Evolutionary conservation across 2,888 invertebrate species (phyloP).

Genomic region (Apeira syringaria): DNA sequence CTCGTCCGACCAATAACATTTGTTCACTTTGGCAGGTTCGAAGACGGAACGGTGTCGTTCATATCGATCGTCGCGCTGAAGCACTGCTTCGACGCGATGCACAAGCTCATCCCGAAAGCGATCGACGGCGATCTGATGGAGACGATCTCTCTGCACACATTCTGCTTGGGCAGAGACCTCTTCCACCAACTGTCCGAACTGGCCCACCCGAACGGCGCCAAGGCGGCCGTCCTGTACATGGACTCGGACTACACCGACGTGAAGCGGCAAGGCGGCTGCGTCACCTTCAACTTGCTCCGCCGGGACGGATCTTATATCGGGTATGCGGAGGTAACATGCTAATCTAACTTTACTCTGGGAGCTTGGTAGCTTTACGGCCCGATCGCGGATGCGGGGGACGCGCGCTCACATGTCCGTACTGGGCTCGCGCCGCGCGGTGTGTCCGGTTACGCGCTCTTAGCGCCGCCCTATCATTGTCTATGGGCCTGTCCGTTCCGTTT

Average conservation of each 20-base stretch:
- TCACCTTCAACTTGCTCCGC: constrained; percentile 94
- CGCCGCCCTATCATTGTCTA: no score
- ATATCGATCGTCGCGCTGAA: constrained; percentile 91
- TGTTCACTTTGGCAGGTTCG: constrained; percentile 87
- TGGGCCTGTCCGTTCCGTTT: no score
- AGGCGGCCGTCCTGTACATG: constrained; percentile 88
- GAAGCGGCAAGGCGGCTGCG: constrained; percentile 90
- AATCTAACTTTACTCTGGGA: constrained; percentile 16
- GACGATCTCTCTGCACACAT: constrained; percentile 89
- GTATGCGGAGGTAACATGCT: constrained; percentile 89
- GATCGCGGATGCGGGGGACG: no score
- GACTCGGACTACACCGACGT: constrained; percentile 86
- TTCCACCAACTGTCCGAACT: constrained; percentile 85
- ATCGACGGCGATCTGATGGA: constrained; percentile 78
- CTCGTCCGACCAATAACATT: no score
- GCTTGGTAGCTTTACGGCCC: no score
- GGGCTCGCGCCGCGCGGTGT: no score
- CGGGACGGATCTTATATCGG: constrained; percentile 92
- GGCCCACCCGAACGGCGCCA: constrained; percentile 88
- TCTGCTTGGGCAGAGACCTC: constrained; percentile 88
- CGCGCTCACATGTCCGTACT: no score
- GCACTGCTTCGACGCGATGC: constrained; percentile 91
- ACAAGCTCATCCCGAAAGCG: constrained; percentile 84
- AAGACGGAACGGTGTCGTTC: constrained; percentile 97
- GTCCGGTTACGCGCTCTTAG: no score